A percentile compares a stretch with the other conserved stretches of the same genome.
Evolutionary conservation across 2,888 invertebrate species (phyloP).

Genomic region (Stenurella melanura): DNA sequence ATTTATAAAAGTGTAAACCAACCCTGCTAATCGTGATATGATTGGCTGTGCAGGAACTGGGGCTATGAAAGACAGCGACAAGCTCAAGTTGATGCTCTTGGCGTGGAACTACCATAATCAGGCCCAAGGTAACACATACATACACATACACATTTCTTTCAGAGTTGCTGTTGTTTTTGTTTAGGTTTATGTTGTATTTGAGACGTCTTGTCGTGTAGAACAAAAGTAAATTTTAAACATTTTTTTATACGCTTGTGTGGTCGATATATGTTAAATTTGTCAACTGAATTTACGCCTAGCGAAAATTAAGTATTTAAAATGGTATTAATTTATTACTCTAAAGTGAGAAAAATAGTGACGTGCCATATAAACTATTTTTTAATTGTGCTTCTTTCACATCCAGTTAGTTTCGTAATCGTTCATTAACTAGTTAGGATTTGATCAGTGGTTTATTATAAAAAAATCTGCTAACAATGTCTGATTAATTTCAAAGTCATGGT

Average conservation of each 20-base stretch:
- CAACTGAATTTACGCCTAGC: background rate
- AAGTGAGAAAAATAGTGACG: too few relatives aligned
- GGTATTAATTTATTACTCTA: too few relatives aligned
- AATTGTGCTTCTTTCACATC: too few relatives aligned
- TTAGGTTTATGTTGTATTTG: slow-evolving; percentile 12
- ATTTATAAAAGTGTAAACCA: slow-evolving; percentile 61
- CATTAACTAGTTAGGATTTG: too few relatives aligned
- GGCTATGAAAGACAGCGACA: slow-evolving; percentile 88
- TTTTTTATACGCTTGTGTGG: background rate
- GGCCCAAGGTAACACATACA: slow-evolving; percentile 76
- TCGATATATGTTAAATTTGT: background rate
- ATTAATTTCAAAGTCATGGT: too few relatives aligned
- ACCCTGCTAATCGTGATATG: slow-evolving; percentile 72
- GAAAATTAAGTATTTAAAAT: too few relatives aligned
- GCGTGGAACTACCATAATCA: slow-evolving; percentile 93
- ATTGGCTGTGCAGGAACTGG: slow-evolving; percentile 74
- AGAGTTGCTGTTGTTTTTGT: slow-evolving; percentile 21
- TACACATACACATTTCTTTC: slow-evolving; percentile 39
- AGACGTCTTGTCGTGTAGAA: slow-evolving; percentile 4
- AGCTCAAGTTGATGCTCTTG: slow-evolving; percentile 90
- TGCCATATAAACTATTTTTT: too few relatives aligned
- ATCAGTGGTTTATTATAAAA: too few relatives aligned
- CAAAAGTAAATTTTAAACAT: background rate
- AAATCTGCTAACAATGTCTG: too few relatives aligned
- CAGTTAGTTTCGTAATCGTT: too few relatives aligned